Conservation (phyloP, 2,888 invertebrate species). For the Andrena dorsata region DNA sequence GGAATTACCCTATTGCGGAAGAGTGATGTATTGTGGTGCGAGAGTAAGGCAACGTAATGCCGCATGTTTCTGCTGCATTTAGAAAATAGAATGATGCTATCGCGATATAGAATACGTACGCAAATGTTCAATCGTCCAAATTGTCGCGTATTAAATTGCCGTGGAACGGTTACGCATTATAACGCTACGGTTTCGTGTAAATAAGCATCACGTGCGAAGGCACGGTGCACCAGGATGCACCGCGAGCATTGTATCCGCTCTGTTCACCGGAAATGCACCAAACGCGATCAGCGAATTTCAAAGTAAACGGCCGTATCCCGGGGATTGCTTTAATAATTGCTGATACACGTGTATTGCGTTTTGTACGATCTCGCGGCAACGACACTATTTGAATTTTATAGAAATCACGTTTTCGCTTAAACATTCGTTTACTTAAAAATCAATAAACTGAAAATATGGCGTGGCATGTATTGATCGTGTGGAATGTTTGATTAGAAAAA, state of each 20-base stretch:
- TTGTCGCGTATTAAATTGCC: constrained; percentile 4
- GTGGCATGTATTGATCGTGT: too few species aligned
- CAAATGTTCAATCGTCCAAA: not conserved
- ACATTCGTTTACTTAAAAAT: too few species aligned
- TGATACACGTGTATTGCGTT: constrained; percentile 1
- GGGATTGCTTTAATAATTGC: constrained; percentile 3
- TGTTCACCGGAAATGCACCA: constrained; percentile 23
- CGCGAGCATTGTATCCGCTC: not conserved
- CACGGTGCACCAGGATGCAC: not conserved
- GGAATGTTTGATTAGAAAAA: too few species aligned
- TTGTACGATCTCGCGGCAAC: not conserved
- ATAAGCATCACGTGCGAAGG: constrained; percentile 24
- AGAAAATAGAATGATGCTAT: not conserved
- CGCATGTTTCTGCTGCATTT: too few species aligned
- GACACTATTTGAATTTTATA: not conserved
- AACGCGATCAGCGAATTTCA: constrained; percentile 24
- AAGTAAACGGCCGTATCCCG: constrained; percentile 18
- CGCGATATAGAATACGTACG: not conserved
- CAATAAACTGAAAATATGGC: too few species aligned
- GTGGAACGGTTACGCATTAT: not conserved
- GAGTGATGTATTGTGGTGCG: too few species aligned
- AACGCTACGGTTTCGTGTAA: not conserved
- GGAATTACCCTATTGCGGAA: too few species aligned
- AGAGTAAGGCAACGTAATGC: too few species aligned
- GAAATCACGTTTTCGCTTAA: constrained; percentile 5